Evolutionary conservation across 2,113 vertebrate species (phyloP).

Genomic region (Thamnophis sirtalis): DNA sequence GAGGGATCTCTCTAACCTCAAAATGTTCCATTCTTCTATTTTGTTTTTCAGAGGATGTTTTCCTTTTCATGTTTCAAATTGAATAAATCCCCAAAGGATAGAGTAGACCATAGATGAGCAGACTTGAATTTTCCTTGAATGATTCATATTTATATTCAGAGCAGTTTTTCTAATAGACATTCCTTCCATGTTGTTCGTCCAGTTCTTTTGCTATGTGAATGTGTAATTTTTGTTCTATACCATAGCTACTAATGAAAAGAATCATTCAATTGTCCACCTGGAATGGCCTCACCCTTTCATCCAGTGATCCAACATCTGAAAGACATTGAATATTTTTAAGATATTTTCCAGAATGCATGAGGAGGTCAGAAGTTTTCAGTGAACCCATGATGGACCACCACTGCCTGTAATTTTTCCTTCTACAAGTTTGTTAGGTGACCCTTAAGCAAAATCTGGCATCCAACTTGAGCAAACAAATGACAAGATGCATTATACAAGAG

Average conservation of each 20-base stretch:
- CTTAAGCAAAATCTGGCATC: background rate
- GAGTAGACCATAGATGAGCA: slow-evolving; percentile 22
- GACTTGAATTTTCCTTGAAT: slow-evolving; percentile 13
- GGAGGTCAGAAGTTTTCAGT: background rate
- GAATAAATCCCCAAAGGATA: slow-evolving; percentile 48
- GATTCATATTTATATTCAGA: background rate
- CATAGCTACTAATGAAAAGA: background rate
- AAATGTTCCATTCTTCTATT: slow-evolving; percentile 9
- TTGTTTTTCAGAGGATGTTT: slow-evolving; percentile 41
- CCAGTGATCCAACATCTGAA: background rate
- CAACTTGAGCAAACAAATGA: background rate
- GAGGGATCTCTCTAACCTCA: slow-evolving; percentile 19
- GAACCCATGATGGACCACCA: background rate
- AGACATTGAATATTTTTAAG: background rate
- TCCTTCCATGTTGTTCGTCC: background rate
- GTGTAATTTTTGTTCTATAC: background rate
- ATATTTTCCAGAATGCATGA: background rate
- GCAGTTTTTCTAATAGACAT: background rate
- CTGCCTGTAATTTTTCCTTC: background rate
- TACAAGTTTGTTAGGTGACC: background rate
- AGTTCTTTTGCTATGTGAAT: background rate
- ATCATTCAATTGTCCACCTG: background rate
- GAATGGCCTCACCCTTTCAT: background rate
- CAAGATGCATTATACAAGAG: background rate
- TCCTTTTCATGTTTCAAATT: slow-evolving; percentile 46